Evolutionary conservation across 1,140 invertebrate genomes (phyloP), one percentile per base, ranked within the genome.

Genomic region (Bombus breviceps): DNA sequence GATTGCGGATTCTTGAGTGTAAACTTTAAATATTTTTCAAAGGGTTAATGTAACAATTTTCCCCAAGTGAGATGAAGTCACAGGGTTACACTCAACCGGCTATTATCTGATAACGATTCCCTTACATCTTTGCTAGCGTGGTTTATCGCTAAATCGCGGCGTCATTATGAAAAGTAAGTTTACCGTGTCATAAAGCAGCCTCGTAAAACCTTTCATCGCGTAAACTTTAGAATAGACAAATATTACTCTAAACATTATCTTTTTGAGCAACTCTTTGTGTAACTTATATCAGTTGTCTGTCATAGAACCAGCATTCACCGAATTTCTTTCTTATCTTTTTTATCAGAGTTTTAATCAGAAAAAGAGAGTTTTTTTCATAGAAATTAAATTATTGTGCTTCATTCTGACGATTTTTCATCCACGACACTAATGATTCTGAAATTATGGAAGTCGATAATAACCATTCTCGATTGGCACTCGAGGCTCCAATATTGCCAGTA

Each of bases 91-190:
- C 2, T 28, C 8, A 13, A 18, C 0, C 39, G 18, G 1, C 6
- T 53, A 53, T 75, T 64, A 66, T 41, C 43, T 41, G 73, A 83
- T 83, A 83, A 76, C 34, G 41, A 83, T 77, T 66, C 43, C 43
- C 1, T 53, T 41, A 32, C 37, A 28, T 79, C 83, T 62, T 34
- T 32, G 3, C 39, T 10, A 22, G 34, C 75, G 53, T 79, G 83
- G 53, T 84, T 71, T 84, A 84, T 79, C 76, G 75, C 18, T 41
- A 71, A 84, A 84, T 84, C 75, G 75, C 64, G 37, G 2, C 12
- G 32, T 25, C 34, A 79, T 72, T 84, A 79, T 62, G 66, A 66
- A 62, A 72, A 79, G 53, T 68, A 71, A 84, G 75, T 79, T 72
- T 79, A 72, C 75, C 15, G 25, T 43, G 53, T 37, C 76, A 59